Evolutionary conservation across 2,888 invertebrate species (phyloP).

Genomic region (Hyposoter dolosus): DNA sequence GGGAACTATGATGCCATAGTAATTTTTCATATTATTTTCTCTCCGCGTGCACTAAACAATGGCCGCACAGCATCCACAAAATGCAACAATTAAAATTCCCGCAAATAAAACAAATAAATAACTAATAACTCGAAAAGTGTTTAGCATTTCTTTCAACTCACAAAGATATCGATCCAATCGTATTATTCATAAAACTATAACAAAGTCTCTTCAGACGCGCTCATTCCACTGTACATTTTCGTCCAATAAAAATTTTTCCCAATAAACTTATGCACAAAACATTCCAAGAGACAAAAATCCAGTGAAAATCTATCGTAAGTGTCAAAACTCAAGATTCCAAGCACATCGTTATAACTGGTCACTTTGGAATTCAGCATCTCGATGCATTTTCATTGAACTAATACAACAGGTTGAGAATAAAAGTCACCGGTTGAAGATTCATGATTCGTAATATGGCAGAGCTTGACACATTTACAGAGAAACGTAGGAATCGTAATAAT

Average conservation of each 20-base stretch:
- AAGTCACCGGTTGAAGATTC: conserved; percentile 19
- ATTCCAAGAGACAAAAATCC: neutral
- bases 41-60: too few relatives aligned
- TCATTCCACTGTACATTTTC: too few relatives aligned
- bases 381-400: conserved; percentile 33
- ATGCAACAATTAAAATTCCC: too few relatives aligned
- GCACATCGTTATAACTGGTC: neutral
- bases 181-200: too few relatives aligned
- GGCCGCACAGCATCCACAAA: too few relatives aligned
- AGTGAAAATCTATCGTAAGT: neutral
- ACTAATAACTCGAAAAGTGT: too few relatives aligned
- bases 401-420: neutral
- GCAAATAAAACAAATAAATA: neutral
- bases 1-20: too few relatives aligned
- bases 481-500: conserved; percentile 14
- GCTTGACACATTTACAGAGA: neutral
- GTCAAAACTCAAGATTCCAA: neutral
- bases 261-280: neutral
- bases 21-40: too few relatives aligned
- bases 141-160: too few relatives aligned
- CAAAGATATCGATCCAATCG: too few relatives aligned
- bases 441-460: conserved; percentile 13
- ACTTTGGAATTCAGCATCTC: neutral
- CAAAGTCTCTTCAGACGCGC: neutral
- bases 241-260: neutral